These are phyloP conservation scores for Illadopsis cleaveri DNA, from an alignment of 2,113 vertebrate genomes.

Conservation along the genomic window DNA sequence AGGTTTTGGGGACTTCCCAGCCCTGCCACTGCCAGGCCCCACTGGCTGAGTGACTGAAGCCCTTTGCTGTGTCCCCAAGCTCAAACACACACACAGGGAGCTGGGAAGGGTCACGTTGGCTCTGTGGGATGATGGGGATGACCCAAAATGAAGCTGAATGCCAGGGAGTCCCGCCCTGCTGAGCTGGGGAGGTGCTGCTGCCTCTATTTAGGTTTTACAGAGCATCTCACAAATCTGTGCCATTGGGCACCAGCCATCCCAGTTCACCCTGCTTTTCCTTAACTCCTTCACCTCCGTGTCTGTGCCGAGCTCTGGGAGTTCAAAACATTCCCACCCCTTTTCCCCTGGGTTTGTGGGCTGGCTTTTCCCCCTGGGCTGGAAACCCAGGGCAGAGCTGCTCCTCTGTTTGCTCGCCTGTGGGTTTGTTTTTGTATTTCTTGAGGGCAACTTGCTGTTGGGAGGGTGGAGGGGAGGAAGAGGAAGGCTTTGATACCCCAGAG, in stretches of 20 bases:
- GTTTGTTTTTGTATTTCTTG: not conserved
- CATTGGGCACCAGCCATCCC: fast-evolving
- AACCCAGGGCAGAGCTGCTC: not conserved
- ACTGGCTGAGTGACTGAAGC: not conserved
- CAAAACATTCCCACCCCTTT: not conserved
- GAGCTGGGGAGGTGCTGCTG: not conserved
- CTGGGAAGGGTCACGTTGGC: not conserved
- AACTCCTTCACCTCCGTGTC: fast-evolving
- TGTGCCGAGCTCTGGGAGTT: not conserved
- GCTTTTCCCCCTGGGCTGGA: not conserved
- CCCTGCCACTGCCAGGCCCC: not conserved
- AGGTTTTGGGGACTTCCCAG: not conserved
- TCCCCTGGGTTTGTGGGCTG: not conserved
- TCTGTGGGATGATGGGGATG: not conserved
- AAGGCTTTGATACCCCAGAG: not conserved
- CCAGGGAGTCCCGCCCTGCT: not conserved
- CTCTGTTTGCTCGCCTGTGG: not conserved
- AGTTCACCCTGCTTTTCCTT: not conserved
- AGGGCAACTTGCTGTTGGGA: not conserved
- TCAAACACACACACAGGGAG: not conserved
- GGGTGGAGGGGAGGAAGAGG: not conserved
- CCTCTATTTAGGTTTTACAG: not conserved
- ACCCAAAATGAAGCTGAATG: not conserved
- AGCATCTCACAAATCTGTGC: not conserved
- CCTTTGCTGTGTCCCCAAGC: not conserved